These are phyloP conservation scores for Selenia dentaria DNA, from an alignment of 2,888 invertebrate genomes.

Conservation along the genomic window DNA sequence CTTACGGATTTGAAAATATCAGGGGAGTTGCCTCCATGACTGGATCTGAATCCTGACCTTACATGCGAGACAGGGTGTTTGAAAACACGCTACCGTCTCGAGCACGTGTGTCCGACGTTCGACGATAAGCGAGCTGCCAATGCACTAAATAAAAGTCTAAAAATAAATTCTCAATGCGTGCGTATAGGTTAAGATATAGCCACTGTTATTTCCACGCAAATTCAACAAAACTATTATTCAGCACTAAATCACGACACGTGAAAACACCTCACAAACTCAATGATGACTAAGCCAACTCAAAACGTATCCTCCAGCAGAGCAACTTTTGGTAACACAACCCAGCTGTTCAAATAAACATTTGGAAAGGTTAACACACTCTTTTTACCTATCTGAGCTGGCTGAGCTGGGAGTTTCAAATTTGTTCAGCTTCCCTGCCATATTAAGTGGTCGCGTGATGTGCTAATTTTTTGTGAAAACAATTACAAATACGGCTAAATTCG, in stretches of 20 bases:
- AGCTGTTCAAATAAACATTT: slow-evolving; percentile 79
- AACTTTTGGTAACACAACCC: slow-evolving; percentile 65
- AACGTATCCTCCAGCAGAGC: slow-evolving; percentile 51
- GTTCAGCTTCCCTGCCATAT: slow-evolving; percentile 82
- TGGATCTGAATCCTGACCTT: slow-evolving; percentile 41
- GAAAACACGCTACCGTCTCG: slow-evolving; percentile 44
- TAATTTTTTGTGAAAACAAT: slow-evolving; percentile 39
- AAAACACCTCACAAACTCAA: slow-evolving; percentile 47
- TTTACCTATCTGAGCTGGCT: slow-evolving; percentile 96
- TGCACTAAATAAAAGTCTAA: slow-evolving; percentile 76
- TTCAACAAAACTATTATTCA: slow-evolving; percentile 39
- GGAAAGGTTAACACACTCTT: slow-evolving; percentile 61
- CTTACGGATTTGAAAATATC: slow-evolving; percentile 73
- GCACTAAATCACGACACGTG: slow-evolving; percentile 56
- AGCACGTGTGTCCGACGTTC: slow-evolving; percentile 69
- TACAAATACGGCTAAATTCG: slow-evolving; percentile 44
- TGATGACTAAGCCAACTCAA: slow-evolving; percentile 61
- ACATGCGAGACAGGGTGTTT: slow-evolving; percentile 44
- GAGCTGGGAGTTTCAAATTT: slow-evolving; percentile 94
- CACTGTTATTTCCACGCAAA: slow-evolving; percentile 45
- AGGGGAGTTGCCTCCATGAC: slow-evolving; percentile 65
- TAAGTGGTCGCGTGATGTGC: slow-evolving; percentile 45
- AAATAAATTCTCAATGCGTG: slow-evolving; percentile 76
- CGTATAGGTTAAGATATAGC: slow-evolving; percentile 70
- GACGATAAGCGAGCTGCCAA: slow-evolving; percentile 67